Evolutionary conservation across 2,888 invertebrate genomes (phyloP), one percentile per base, ranked within the genome.

Genomic region (Carcina quercana): DNA sequence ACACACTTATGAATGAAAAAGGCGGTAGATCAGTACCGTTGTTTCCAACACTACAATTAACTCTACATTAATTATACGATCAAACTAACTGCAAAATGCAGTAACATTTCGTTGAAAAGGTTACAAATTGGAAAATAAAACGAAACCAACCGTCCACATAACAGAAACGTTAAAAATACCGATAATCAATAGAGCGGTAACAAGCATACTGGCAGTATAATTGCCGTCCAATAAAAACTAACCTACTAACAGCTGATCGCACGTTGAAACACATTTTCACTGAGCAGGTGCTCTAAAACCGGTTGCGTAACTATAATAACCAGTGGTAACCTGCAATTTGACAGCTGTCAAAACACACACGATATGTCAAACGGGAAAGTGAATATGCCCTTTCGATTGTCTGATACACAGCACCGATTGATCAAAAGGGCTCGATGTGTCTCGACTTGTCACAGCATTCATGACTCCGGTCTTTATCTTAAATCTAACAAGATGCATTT

Each of bases 261-360:
- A 37, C 42, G n/a, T n/a, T n/a, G n/a, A n/a, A 11, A 10, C 11
- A 8, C 12, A 37, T 48, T 55, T 53, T 47, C 47, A 38, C 33
- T 34, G 46, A 50, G 24, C 65, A 69, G 60, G 57, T 65, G 66
- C 44, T 14, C 10, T 41, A 34, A 36, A 55, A 66, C 67, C 53
- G 48, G 59, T 66, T 59, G 49, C 49, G 47, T 48, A 44, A 56
- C 19, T 14, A n/a, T n/a, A n/a, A n/a, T n/a, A n/a, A n/a, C n/a
- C n/a, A n/a, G n/a, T n/a, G 22, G 38, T 37, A 39, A 40, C 39
- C 42, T 48, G 48, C 13, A 12, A 24, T 57, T 60, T 64, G 67
- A 63, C 75, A 75, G 62, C 58, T 71, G 71, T 63, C 63, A 64
- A 38, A 51, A 47, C 43, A 49, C 47, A 52, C 43, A 49, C 42